Percentiles rank a stretch among this genome's conserved stretches.
phyloP scores from a whole-genome alignment of 2,113 vertebrate species.

The Boleophthalmus pectinirostris region DNA sequence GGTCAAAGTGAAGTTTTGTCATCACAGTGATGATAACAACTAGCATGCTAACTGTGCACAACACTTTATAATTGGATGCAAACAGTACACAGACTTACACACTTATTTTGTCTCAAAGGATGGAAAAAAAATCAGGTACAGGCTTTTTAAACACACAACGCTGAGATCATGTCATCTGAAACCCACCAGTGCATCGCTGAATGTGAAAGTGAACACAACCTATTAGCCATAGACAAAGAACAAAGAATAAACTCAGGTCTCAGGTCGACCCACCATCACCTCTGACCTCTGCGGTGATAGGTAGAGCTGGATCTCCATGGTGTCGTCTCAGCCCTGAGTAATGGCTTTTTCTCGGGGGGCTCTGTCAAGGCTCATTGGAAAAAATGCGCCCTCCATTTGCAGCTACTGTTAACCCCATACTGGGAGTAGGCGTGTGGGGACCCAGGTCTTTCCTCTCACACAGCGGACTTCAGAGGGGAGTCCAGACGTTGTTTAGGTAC shows the following conservation, averaged over 20 bases:
- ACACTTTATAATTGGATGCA: too few relatives aligned
- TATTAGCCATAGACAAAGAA: background rate
- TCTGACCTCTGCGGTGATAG: constrained; percentile 46
- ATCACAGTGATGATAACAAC: too few relatives aligned
- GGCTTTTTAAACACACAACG: background rate
- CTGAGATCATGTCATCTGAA: background rate
- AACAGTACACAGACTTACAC: too few relatives aligned
- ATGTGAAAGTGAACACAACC: background rate
- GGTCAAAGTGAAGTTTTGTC: too few relatives aligned
- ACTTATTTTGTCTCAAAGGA: too few relatives aligned
- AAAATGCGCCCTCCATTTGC: constrained; percentile 39
- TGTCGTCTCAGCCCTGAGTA: constrained; percentile 2
- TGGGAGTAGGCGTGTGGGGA: background rate
- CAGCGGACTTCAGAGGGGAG: background rate
- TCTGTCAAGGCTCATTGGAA: constrained; percentile 48
- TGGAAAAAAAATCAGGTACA: too few relatives aligned
- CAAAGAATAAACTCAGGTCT: constrained; percentile 4
- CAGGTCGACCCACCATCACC: constrained; percentile 32
- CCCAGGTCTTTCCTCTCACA: background rate
- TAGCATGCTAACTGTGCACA: too few relatives aligned
- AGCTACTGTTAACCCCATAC: constrained; percentile 39
- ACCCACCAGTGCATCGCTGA: background rate
- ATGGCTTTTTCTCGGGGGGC: constrained; percentile 36
- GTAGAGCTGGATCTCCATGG: background rate
- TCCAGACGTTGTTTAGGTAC: background rate